Evolutionary conservation across 2,888 invertebrate genomes (phyloP).

Genomic region (Tetanocera ferruginea): DNA sequence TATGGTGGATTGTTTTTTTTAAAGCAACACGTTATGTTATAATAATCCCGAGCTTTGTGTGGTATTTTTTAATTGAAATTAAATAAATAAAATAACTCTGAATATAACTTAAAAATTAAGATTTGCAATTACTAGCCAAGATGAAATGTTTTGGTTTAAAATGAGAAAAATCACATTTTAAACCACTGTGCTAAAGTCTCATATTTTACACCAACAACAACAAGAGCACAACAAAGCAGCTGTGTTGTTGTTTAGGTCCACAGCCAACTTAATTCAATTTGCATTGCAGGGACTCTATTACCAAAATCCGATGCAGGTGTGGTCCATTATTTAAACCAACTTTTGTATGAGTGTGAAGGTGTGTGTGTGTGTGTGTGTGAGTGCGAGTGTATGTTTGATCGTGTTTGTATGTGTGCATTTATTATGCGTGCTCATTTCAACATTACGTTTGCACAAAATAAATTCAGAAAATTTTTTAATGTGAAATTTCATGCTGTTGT

Average conservation of each 20-base stretch:
- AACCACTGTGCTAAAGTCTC: background rate
- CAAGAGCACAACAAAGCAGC: background rate
- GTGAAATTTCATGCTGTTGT: background rate
- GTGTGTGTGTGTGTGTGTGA: background rate
- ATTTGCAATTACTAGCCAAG: no score
- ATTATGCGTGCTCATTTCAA: background rate
- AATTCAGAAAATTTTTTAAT: slow-evolving; percentile 12
- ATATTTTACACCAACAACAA: background rate
- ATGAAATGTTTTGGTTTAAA: no score
- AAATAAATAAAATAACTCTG: no score
- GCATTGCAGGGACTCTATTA: slow-evolving; percentile 3
- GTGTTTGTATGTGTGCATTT: background rate
- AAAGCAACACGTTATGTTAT: no score
- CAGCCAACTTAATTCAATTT: slow-evolving; percentile 5
- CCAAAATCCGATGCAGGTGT: slow-evolving; percentile 27
- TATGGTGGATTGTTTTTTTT: no score
- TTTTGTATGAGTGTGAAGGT: background rate
- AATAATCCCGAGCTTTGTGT: no score
- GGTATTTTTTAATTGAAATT: no score
- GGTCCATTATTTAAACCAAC: slow-evolving; percentile 11
- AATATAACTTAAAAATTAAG: no score
- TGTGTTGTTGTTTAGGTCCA: background rate
- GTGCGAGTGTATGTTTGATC: background rate
- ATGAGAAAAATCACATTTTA: no score
- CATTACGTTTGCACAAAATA: slow-evolving; percentile 24